phyloP scores from a whole-genome alignment of 2,888 invertebrate species.

The Diplazon laetatorius region DNA sequence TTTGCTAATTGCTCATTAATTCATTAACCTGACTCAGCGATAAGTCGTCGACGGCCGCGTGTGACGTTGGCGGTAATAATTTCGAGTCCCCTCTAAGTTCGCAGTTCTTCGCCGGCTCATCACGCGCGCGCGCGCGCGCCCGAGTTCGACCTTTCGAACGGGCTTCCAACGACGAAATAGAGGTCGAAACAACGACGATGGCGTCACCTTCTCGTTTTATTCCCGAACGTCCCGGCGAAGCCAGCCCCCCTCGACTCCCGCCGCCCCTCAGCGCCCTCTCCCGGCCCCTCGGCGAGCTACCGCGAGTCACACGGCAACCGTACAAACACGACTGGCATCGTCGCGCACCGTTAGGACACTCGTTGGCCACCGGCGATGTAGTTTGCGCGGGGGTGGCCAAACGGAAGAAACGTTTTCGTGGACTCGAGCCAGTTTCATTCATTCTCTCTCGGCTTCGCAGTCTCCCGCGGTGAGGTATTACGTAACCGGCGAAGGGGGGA shows the following conservation, averaged over 20 bases:
- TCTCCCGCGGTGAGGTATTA: slow-evolving; percentile 26
- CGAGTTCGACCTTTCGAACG: slow-evolving; percentile 51
- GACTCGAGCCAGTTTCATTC: slow-evolving; percentile 78
- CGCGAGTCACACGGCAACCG: background rate
- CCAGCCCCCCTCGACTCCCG: too few species aligned
- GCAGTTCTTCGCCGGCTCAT: slow-evolving; percentile 8
- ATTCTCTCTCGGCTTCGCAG: slow-evolving; percentile 64
- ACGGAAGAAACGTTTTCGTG: slow-evolving; percentile 66
- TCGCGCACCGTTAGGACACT: too few species aligned
- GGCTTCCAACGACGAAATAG: slow-evolving; percentile 14
- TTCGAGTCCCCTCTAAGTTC: background rate
- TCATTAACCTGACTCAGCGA: slow-evolving; percentile 12
- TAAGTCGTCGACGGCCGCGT: background rate
- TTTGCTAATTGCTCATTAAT: slow-evolving; percentile 50
- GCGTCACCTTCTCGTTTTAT: slow-evolving; percentile 30
- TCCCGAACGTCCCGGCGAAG: background rate
- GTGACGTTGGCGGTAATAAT: background rate
- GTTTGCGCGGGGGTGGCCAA: background rate
- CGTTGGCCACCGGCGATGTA: background rate
- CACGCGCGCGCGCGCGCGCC: too few species aligned
- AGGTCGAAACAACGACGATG: slow-evolving; percentile 41
- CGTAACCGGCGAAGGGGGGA: slow-evolving; percentile 35
- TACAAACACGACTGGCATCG: background rate
- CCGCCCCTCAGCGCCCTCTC: background rate
- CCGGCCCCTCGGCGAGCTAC: background rate